Base-by-base conservation (phyloP, 2,797 vertebrate genomes). In the Galaxias olidus region DNA sequence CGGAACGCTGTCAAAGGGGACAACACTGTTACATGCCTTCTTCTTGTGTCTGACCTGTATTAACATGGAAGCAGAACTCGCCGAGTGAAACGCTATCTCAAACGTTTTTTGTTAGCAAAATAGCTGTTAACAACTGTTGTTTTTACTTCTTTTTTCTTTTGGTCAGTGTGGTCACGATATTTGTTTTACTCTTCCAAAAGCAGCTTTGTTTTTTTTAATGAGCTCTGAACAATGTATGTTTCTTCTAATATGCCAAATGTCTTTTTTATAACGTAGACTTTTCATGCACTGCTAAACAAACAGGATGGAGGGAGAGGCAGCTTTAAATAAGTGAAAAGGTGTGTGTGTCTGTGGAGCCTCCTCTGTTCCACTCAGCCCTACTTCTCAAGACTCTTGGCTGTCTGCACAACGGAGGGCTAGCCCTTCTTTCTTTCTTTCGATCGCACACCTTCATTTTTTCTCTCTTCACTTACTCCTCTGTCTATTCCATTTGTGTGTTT, bases 181-280 rank as follows among this genome's bases (percentile, higher is more conserved):
- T 77, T 68, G 73, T 81, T 79, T 86, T 84, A 83, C 86, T 87
- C 86, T 93, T 93, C 93, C 87, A 84, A 93, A 95, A 95, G 93
- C 94, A 95, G 91, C 93, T 95, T 90, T 93, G 89, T 13, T 74
- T 43, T 41, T 63, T 60, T 66, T 90, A 84, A 91, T 84, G 93
- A 95, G 92, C 94, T 93, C 93, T 93, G 94, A 96, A 94, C 93
- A 95, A 90, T 95, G 92, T 91, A 88, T 94, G 89, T 94, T 81
- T 93, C 87, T 84, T 92, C 93, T 91, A 90, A 92, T 92, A 94
- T 96, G 93, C 93, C 93, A 95, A 94, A 94, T 93, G 88, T 92
- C 86, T 89, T 90, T n/a, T 90, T 93, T 92, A 85, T 77, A 81
- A 87, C 79, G 91, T 93, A 87, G 84, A 89, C 86, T 81, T 94